Evolutionary conservation across 1,140 invertebrate genomes (phyloP).

Genomic region (Zaprionus tsacasi): DNA sequence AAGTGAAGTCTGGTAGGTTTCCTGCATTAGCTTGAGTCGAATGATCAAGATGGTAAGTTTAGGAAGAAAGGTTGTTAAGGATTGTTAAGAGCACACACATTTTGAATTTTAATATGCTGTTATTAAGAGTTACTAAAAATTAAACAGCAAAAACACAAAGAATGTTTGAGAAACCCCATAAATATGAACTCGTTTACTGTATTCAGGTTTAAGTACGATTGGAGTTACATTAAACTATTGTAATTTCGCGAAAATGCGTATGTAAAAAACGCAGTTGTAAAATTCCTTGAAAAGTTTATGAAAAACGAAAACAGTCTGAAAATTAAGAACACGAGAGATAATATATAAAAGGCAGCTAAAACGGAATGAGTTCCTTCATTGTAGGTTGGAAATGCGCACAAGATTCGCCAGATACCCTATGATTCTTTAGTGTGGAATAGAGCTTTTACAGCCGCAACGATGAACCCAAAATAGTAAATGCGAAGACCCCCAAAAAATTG

Average conservation of each 20-base stretch:
- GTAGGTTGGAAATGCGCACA: constrained; percentile 35
- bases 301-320: constrained; percentile 22
- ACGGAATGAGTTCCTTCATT: constrained; percentile 71
- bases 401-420: constrained; percentile 37
- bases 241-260: neutral
- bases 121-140: neutral
- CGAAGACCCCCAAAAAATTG: constrained; percentile 30
- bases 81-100: neutral
- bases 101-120: constrained; percentile 1
- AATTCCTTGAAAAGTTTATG: constrained; percentile 12
- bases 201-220: neutral
- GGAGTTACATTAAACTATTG: neutral
- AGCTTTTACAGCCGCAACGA: constrained; percentile 39
- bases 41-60: constrained; percentile 22
- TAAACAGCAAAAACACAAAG: neutral
- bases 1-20: neutral
- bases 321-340: neutral
- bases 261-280: neutral
- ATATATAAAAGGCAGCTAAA: constrained; percentile 57
- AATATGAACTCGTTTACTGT: neutral
- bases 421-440: constrained; percentile 44
- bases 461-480: constrained; percentile 18
- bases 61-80: constrained; percentile 5
- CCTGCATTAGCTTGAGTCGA: neutral
- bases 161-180: neutral